Evolutionary conservation across 1,140 invertebrate species (phyloP).

Genomic region (Macrobrachium rosenbergii): DNA sequence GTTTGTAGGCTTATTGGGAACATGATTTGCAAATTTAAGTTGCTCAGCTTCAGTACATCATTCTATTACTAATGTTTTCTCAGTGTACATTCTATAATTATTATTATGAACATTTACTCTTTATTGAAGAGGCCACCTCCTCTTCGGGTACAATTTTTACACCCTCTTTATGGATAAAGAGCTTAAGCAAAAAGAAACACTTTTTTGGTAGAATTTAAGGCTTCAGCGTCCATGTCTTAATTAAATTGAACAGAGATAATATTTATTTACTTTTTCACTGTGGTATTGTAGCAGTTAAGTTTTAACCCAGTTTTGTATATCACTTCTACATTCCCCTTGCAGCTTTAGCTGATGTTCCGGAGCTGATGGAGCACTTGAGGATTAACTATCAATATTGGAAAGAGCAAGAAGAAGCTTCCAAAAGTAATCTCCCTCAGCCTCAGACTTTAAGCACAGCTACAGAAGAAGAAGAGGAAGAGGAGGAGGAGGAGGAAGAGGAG

Average conservation of each 20-base stretch:
- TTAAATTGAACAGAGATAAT: background rate
- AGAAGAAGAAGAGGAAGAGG: background rate
- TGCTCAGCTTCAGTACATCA: too few relatives aligned
- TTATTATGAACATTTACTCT: too few relatives aligned
- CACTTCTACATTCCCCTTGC: constrained; percentile 37
- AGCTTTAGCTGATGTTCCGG: constrained; percentile 94
- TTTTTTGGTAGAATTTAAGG: too few relatives aligned
- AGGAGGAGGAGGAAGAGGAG: background rate
- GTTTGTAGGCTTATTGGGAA: too few relatives aligned
- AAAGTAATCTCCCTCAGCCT: background rate
- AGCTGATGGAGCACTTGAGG: constrained; percentile 86
- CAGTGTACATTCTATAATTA: too few relatives aligned
- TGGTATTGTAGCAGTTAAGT: background rate
- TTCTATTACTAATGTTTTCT: too few relatives aligned
- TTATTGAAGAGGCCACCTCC: too few relatives aligned
- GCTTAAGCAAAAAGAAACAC: too few relatives aligned
- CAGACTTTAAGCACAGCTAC: background rate
- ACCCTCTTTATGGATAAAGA: too few relatives aligned
- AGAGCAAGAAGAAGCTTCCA: constrained; percentile 72
- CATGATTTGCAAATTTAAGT: too few relatives aligned
- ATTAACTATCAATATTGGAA: constrained; percentile 94
- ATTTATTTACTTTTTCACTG: constrained; percentile 25
- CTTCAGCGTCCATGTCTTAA: too few relatives aligned
- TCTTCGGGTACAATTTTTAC: too few relatives aligned
- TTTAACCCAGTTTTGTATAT: background rate